Percentiles rank a stretch among this genome's conserved stretches.
These are phyloP conservation scores for Arctia plantaginis DNA, from an alignment of 2,888 invertebrate species.

Conservation along the genomic window DNA sequence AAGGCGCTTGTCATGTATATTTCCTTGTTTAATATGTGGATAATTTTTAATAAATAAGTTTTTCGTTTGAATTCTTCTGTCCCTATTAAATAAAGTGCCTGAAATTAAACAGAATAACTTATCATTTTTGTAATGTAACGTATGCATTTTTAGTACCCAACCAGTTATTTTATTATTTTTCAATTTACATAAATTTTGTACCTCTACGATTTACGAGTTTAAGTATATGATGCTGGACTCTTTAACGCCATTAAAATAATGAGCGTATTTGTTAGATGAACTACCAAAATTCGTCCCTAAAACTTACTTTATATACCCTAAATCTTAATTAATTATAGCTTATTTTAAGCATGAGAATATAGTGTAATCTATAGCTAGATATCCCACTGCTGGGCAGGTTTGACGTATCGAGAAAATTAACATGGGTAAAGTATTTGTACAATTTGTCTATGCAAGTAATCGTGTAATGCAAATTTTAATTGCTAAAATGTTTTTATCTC, in stretches of 20 bases:
- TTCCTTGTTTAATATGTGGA: not conserved
- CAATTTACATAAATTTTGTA: not conserved
- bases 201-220: not conserved
- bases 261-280: not conserved
- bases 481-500: no score
- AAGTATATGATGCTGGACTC: not conserved
- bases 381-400: not conserved
- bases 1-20: no score
- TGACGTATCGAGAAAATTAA: not conserved
- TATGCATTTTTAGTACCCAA: not conserved
- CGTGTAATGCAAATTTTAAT: not conserved
- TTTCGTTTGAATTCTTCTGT: not conserved
- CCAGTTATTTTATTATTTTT: not conserved
- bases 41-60: not conserved
- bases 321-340: not conserved
- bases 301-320: not conserved
- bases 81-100: not conserved
- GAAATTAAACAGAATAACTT: not conserved
- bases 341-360: conserved; percentile 1
- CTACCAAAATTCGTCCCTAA: not conserved
- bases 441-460: not conserved
- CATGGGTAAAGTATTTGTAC: not conserved
- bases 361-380: not conserved
- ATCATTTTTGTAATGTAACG: not conserved
- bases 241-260: not conserved